Percentiles rank a stretch among this genome's conserved stretches.
Evolutionary conservation across 37 sponge, comb jelly and placozoan genomes (phyloP).

Genomic region (Sycon ciliatum): DNA sequence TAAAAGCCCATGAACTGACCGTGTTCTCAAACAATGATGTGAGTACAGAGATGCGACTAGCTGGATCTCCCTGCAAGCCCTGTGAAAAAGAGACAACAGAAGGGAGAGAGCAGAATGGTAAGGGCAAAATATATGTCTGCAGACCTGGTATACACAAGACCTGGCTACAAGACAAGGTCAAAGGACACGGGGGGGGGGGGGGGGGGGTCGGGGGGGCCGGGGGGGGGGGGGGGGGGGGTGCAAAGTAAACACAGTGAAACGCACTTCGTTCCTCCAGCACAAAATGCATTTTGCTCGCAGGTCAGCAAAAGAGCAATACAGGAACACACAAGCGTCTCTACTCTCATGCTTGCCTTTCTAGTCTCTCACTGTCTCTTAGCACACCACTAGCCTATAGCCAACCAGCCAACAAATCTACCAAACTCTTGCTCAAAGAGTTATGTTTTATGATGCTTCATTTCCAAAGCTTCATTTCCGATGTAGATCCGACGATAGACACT

Average conservation of each 20-base stretch:
- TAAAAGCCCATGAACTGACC: background rate
- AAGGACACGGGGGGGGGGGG: background rate
- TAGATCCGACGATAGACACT: background rate
- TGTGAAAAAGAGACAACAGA: too few species aligned
- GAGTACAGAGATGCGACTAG: background rate
- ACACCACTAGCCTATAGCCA: too few species aligned
- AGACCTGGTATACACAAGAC: background rate
- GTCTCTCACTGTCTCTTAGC: too few species aligned
- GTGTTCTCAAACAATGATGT: background rate
- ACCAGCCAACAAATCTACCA: too few species aligned
- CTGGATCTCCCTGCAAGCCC: conserved; percentile 2
- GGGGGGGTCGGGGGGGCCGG: background rate
- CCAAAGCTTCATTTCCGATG: too few species aligned
- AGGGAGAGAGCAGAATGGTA: too few species aligned
- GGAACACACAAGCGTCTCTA: background rate
- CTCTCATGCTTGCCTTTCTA: too few species aligned
- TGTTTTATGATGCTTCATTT: too few species aligned
- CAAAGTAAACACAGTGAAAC: background rate
- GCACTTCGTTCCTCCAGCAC: conserved; percentile 25
- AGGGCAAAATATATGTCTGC: too few species aligned
- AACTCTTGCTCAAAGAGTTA: too few species aligned
- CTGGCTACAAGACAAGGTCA: background rate
- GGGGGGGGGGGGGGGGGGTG: background rate
- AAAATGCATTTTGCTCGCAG: background rate
- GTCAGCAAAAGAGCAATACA: background rate